Base-by-base conservation (phyloP, 1,140 invertebrate species). In the Spodoptera litura region DNA sequence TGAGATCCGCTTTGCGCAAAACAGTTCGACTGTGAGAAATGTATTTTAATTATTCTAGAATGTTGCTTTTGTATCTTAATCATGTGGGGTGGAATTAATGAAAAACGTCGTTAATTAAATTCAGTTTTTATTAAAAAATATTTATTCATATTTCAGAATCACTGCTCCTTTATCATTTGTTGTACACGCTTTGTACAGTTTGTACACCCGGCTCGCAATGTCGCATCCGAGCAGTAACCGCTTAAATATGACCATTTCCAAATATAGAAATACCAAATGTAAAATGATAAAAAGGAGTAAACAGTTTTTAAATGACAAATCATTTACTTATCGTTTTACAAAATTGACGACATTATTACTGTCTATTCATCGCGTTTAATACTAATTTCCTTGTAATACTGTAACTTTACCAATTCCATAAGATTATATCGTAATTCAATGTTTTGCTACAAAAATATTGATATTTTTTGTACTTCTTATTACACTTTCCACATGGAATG, bases 381-480 rank as follows among this genome's bases (percentile, higher is more conserved):
- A 86, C 85, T 89, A 88, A 85, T 87, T 82, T 88, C 85, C 71
- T 87, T 85, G 85, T 92, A 93, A 93, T 93, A 93, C 89, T 93
- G 90, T 83, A 84, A 88, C 83, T 87, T 80, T 87, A 86, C 84
- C 83, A 88, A 90, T 90, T 89, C 80, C 85, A 86, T 89, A 86
- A 86, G 84, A 89, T 84, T 81, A 84, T 85, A 82, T 83, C 70
- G 78, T 85, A 84, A 81, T 85, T 83, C 56, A 81, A 85, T 81
- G 81, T 89, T 91, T 89, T 85, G 85, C 87, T 93, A 94, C 88
- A 94, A 94, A 93, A 94, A 93, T 93, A 93, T 94, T 88, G 85
- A 86, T 89, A 89, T 90, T 86, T 93, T 94, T 94, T 93, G 91
- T 94, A 93, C 91, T 94, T 92, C 85, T 88, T 87, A 92, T 91